Conservation (phyloP, 2,888 invertebrate genomes). For the Elmis aenea region DNA sequence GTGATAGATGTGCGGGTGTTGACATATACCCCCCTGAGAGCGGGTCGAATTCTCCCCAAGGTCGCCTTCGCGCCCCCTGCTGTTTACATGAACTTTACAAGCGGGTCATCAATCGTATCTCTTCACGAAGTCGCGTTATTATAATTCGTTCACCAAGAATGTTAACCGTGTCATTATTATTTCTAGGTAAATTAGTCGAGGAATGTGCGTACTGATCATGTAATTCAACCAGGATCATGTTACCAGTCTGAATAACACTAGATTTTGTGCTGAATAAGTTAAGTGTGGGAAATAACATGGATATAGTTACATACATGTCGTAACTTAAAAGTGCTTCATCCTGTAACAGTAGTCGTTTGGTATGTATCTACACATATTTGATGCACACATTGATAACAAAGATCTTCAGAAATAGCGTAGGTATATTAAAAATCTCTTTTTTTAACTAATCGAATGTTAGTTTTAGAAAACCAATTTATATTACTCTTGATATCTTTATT, state of each 20-base stretch:
- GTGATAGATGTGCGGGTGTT: slow-evolving; percentile 36
- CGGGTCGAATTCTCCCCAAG: slow-evolving; percentile 29
- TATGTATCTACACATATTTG: no score
- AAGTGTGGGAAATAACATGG: slow-evolving; percentile 6
- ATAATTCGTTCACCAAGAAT: not conserved
- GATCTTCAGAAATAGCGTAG: no score
- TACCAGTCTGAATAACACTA: not conserved
- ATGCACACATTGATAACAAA: no score
- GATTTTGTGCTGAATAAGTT: slow-evolving; percentile 4
- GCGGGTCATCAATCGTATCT: slow-evolving; percentile 22
- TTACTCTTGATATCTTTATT: no score
- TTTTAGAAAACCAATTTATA: no score
- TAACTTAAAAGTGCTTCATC: no score
- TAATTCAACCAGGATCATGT: not conserved
- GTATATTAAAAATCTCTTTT: no score
- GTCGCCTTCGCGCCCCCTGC: slow-evolving; percentile 27
- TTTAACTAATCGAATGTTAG: no score
- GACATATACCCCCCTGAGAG: slow-evolving; percentile 29
- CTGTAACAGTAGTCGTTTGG: not conserved
- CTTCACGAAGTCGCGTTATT: slow-evolving; percentile 6
- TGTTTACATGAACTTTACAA: slow-evolving; percentile 31
- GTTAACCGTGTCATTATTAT: not conserved
- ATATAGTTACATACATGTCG: slow-evolving; percentile 3
- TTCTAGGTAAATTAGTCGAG: not conserved
- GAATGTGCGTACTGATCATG: not conserved